Conservation (phyloP, 2,888 invertebrate genomes). For the Vesta saturnalis region DNA sequence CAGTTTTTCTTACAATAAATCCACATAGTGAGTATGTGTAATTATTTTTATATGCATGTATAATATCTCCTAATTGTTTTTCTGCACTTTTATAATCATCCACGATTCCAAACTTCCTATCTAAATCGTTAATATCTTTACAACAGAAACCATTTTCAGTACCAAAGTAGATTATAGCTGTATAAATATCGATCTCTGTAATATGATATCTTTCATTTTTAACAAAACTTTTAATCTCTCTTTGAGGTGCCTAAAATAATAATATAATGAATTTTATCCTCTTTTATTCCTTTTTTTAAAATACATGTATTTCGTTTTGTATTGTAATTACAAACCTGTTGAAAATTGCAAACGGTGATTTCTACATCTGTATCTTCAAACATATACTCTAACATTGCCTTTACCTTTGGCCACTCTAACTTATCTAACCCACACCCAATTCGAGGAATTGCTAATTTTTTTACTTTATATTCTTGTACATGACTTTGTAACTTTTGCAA, state of each 20-base stretch:
- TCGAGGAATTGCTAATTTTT: conserved; percentile 69
- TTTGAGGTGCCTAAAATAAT: not conserved
- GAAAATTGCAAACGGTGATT: conserved; percentile 66
- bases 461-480: conserved; percentile 62
- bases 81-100: conserved; percentile 41
- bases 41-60: conserved; percentile 42
- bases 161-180: conserved; percentile 56
- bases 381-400: conserved; percentile 62
- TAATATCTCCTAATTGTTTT: conserved; percentile 48
- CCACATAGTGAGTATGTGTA: conserved; percentile 47
- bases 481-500: conserved; percentile 61
- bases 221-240: conserved; percentile 43
- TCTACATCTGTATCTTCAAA: conserved; percentile 64
- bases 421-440: conserved; percentile 76
- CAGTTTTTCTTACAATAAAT: conserved; percentile 47
- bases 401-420: conserved; percentile 70
- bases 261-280: not conserved
- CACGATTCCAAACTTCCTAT: conserved; percentile 53
- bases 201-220: conserved; percentile 45
- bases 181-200: conserved; percentile 49
- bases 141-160: conserved; percentile 49
- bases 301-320: conserved; percentile 36
- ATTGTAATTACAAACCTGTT: conserved; percentile 53
- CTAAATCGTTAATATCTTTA: conserved; percentile 49
- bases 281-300: conserved; percentile 22